Evolutionary conservation across 2,797 vertebrate genomes (phyloP).

Genomic region (Coranthus polyacanthus): DNA sequence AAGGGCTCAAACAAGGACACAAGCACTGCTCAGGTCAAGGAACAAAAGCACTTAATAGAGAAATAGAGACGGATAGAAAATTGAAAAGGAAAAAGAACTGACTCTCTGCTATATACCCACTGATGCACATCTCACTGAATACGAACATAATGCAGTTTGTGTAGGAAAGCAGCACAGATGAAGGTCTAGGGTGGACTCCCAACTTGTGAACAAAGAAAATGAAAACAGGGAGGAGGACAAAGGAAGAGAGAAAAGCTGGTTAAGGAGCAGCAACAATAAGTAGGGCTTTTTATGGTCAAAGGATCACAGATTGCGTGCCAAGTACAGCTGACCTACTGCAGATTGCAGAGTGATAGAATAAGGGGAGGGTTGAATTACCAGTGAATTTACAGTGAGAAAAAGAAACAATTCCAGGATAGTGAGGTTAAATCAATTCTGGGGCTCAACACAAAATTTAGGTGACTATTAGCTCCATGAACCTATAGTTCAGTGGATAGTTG

Average conservation of each 20-base stretch:
- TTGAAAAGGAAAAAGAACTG: not conserved
- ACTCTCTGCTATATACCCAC: constrained; percentile 32
- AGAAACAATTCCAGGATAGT: constrained; percentile 22
- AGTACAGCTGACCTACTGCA: constrained; percentile 39
- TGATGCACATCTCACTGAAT: no score
- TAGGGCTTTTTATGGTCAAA: constrained; percentile 14
- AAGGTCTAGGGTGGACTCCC: not conserved
- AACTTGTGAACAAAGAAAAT: not conserved
- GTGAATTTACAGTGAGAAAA: constrained; percentile 47
- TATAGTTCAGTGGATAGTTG: constrained; percentile 28
- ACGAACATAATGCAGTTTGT: constrained; percentile 38
- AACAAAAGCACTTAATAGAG: not conserved
- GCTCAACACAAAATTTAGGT: constrained; percentile 43
- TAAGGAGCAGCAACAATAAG: not conserved
- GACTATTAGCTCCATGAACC: constrained; percentile 47
- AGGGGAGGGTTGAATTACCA: not conserved
- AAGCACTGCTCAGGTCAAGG: not conserved
- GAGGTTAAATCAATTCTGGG: constrained; percentile 54
- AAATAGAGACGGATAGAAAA: not conserved
- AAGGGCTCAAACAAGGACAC: not conserved
- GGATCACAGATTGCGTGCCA: constrained; percentile 44
- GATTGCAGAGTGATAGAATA: constrained; percentile 16
- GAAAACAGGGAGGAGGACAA: not conserved
- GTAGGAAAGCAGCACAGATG: no score
- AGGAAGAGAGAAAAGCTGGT: not conserved